These are phyloP conservation scores for Xiphorhynchus elegans DNA, from an alignment of 2,113 vertebrate species.

Conservation along the genomic window DNA sequence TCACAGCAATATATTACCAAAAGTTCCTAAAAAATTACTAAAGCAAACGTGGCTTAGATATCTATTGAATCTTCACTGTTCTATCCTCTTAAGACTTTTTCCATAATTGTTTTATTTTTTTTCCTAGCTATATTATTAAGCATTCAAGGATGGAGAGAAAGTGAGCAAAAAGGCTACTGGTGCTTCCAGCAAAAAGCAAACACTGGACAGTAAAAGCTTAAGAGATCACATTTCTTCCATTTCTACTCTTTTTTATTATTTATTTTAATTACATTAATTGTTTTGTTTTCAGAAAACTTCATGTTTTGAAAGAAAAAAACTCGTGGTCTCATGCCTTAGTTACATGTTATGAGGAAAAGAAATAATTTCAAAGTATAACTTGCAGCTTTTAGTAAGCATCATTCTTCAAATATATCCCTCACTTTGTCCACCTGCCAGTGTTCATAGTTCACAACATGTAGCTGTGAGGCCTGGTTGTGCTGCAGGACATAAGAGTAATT, in stretches of 20 bases:
- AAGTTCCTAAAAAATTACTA: not conserved
- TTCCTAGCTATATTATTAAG: not conserved
- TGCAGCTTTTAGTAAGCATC: not conserved
- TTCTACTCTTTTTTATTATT: not conserved
- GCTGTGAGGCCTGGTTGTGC: constrained; percentile 48
- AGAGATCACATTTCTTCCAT: not conserved
- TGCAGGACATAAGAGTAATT: constrained; percentile 46
- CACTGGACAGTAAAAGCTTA: not conserved
- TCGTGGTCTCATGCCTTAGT: not conserved
- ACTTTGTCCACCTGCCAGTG: constrained; percentile 36
- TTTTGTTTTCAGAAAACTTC: not conserved
- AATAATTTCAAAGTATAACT: not conserved
- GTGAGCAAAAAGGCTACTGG: not conserved
- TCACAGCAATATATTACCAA: not conserved
- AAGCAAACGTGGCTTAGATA: constrained; percentile 15
- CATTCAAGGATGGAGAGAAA: not conserved
- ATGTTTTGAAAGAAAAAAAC: not conserved
- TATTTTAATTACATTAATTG: not conserved
- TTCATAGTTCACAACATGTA: not conserved
- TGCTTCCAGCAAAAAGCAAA: constrained; percentile 8
- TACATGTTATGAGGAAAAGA: not conserved
- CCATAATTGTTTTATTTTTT: not conserved
- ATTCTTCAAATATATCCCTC: not conserved
- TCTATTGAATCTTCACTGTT: not conserved
- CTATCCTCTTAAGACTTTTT: not conserved